phyloP scores from a whole-genome alignment of 2,113 vertebrate genomes.

The Sprattus sprattus region DNA sequence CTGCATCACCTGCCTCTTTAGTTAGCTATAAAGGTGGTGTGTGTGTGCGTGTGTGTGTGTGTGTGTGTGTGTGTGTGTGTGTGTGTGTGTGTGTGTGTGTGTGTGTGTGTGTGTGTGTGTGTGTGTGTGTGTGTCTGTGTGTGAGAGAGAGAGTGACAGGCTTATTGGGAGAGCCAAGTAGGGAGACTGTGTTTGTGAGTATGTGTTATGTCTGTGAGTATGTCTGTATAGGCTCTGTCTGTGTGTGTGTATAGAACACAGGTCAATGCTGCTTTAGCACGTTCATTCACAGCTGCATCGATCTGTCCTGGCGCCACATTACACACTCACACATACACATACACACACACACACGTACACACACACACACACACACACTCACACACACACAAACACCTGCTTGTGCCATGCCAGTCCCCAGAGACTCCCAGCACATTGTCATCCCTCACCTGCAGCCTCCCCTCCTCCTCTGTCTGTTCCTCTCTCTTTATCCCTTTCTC shows the following conservation, averaged over 20 bases:
- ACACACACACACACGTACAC: neutral
- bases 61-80: too few species aligned
- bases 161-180: neutral
- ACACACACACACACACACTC: conserved; percentile 3
- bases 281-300: conserved; percentile 39
- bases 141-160: too few species aligned
- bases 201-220: conserved; percentile 36
- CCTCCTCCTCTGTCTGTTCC: neutral
- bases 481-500: neutral
- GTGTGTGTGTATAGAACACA: conserved; percentile 37
- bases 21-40: too few species aligned
- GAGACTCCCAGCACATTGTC: neutral
- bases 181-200: conserved; percentile 29
- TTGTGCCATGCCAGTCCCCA: neutral
- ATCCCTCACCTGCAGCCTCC: neutral
- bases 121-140: conserved; percentile 36
- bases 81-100: too few species aligned
- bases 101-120: conserved; percentile 16
- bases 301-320: conserved; percentile 42
- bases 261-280: conserved; percentile 50
- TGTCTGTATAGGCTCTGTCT: conserved; percentile 29
- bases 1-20: conserved; percentile 37
- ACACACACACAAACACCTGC: conserved; percentile 6
- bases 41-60: too few species aligned
- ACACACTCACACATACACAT: neutral